Base-by-base conservation (phyloP, 2,113 vertebrate genomes). In the Cyanoderma ruficeps region DNA sequence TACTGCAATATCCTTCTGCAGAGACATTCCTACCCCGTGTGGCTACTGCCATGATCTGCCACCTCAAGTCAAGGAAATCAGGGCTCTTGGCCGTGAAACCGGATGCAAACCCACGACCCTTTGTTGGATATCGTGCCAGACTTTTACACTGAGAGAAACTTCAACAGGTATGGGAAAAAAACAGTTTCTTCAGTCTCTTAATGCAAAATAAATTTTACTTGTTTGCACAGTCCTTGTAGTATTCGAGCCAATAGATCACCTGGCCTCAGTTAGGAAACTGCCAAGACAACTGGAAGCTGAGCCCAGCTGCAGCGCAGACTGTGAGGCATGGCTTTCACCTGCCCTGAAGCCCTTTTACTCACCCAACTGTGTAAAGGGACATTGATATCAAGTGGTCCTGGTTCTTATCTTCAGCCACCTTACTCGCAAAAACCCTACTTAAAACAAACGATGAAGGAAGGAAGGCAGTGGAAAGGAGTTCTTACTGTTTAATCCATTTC, bases 321-420 rank as follows among this genome's bases (percentile, higher is more conserved):
- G 11, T 0, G 0, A 69, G 50, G 60, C 1, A 1, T 5, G 23
- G 39, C 33, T 78, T 87, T 67, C 35, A 46, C 35, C 33, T 52
- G 19, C 63, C 53, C 61, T 69, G 53, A 27, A 81, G 60, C 17
- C 49, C 80, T 81, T 68, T 25, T 9, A 41, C 46, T 23, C 15
- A 0, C 4, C 1, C 47, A 68, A 2, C 14, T 31, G 19, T 15
- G 35, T 39, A 39, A 82, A 87, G 30, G 23, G 46, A 82, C 2
- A 5, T 42, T 67, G 67, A 59, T 33, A 70, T 52, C 39, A 68
- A 39, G 33, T 19, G n/a, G 20, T 77, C 24, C 78, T 80, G 6
- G 23, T 70, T 95, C 47, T 72, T 15, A 47, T 59, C 60, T 82
- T 81, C 56, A 63, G n/a, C 9, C 44, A 42, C 33, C 67, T 75